Evolutionary conservation across 2,888 invertebrate species (phyloP), one percentile per base, ranked within the genome.

Genomic region (Rhagophthalmus giganteus): DNA sequence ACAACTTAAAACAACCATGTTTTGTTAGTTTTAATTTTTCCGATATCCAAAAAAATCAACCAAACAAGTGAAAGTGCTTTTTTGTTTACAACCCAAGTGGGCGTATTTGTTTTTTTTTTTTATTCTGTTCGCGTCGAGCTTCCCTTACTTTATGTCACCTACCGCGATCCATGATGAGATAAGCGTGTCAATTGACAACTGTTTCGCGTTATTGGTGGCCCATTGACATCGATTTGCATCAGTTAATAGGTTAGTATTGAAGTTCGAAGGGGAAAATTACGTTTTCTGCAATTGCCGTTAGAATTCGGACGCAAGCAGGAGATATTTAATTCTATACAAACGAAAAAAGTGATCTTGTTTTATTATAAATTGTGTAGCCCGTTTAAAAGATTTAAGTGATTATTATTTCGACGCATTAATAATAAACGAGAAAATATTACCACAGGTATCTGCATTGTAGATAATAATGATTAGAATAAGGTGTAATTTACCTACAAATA

Each of bases 1-100:
- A 65, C 63, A 66, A 67, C 66, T 65, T 65, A 65, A 65, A 66
- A 66, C 66, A 64, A 63, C 62, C 54, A 50, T 54, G 59, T 64
- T 60, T 62, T 64, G 64, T 64, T 65, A 60, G 61, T 64, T 63
- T 63, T 62, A 58, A 60, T 63, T 64, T 62, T 61, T 54, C 49
- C 62, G 58, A 61, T 61, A 60, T 48, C 48, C 42, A 51, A 50
- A 46, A 58, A 59, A 56, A 54, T 57, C 49, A 53, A 58, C 54
- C 57, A 46, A 46, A 52, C 55, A 58, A 63, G 62, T 61, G 62
- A 62, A 60, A 62, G 64, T 62, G 61, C 44, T 58, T 58, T 57
- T 59, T 54, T 46, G 56, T 59, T 57, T 53, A 51, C 53, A 40
- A 54, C 54, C 55, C 53, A 55, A 52, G 45, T 47, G 51, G 45